A percentile compares a stretch with the other conserved stretches of the same genome.
Evolutionary conservation across 2,113 vertebrate species (phyloP).

Genomic region (Apteryx owenii): DNA sequence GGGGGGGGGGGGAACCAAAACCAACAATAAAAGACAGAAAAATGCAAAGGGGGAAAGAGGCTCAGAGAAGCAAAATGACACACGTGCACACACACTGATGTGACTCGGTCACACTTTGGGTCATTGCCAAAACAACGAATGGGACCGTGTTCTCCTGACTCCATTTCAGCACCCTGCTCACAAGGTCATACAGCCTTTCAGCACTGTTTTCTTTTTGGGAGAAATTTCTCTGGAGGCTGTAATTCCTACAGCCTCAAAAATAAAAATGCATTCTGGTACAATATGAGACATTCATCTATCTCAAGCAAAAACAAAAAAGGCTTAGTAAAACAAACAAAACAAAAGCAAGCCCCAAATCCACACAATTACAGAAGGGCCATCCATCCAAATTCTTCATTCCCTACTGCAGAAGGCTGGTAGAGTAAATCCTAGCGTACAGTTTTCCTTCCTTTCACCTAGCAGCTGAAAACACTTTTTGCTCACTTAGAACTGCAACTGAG

Average conservation of each 20-base stretch:
- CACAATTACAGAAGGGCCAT: background rate
- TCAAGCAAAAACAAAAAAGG: background rate
- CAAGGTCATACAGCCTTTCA: background rate
- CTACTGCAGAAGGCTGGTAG: background rate
- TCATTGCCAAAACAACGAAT: background rate
- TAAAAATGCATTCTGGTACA: background rate
- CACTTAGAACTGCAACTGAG: background rate
- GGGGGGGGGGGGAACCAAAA: no score
- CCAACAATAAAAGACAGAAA: background rate
- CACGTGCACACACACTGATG: background rate
- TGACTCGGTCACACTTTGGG: background rate
- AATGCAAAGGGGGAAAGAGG: background rate
- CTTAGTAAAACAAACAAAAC: background rate
- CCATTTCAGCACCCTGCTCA: no score
- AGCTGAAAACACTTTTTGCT: background rate
- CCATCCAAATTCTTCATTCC: background rate
- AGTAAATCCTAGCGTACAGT: background rate
- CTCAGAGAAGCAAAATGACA: background rate
- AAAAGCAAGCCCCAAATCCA: background rate
- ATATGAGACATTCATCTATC: background rate
- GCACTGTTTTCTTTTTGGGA: background rate
- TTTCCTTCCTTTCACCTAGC: background rate
- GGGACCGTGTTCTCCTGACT: accelerated
- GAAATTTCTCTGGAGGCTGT: background rate
- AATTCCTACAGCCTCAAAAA: background rate